phyloP scores from a whole-genome alignment of 2,797 vertebrate species.

The Pipistrellus pipistrellus region DNA sequence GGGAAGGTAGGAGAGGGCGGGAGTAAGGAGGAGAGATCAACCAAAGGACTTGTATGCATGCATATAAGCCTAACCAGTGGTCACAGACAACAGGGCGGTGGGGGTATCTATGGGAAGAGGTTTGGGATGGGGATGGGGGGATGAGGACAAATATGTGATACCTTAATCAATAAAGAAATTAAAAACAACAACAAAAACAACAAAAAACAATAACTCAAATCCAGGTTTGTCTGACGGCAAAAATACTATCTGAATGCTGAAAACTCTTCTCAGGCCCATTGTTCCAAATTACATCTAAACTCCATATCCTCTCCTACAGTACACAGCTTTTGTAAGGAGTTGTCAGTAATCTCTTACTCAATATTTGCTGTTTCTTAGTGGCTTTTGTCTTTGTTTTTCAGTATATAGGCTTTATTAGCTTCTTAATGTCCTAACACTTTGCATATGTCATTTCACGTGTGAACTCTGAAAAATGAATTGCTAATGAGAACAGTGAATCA shows the following conservation, averaged over 20 bases:
- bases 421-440: conserved; percentile 29
- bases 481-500: conserved; percentile 50
- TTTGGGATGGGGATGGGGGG: no score
- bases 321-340: not conserved
- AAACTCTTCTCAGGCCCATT: not conserved
- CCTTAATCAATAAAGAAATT: no score
- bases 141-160: no score
- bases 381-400: conserved; percentile 4
- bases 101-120: no score
- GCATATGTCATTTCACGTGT: not conserved
- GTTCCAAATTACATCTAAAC: not conserved
- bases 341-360: not conserved
- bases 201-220: not conserved
- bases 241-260: not conserved
- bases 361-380: not conserved
- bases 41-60: no score
- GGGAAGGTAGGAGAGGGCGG: no score
- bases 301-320: not conserved
- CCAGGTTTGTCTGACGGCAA: not conserved
- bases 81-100: no score
- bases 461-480: conserved; percentile 9
- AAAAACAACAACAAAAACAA: no score
- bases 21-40: no score
- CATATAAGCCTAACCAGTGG: no score
- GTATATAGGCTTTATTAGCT: not conserved